Conservation (phyloP, 1,140 invertebrate species). For the Lordiphosa mommai region DNA sequence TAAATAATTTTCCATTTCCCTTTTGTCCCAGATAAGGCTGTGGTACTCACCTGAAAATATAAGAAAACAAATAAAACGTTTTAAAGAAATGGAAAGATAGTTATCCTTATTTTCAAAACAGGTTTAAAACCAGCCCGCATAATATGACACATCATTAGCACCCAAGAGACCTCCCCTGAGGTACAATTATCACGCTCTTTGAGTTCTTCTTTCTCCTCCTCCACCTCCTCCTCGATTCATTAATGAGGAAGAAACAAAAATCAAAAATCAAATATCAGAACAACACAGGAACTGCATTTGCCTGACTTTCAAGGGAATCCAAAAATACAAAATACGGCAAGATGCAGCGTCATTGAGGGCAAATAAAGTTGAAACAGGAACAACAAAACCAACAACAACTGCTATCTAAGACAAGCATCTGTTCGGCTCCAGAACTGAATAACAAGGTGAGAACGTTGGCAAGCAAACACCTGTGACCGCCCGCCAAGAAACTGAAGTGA, state of each 20-base stretch:
- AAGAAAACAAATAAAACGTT: constrained; percentile 18
- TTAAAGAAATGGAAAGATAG: constrained; percentile 10
- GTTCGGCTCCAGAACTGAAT: constrained; percentile 7
- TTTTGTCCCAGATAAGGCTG: background rate
- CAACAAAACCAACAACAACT: constrained; percentile 10
- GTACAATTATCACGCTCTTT: constrained; percentile 59
- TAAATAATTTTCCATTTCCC: constrained; percentile 16
- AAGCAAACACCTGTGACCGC: constrained; percentile 66
- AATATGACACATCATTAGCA: constrained; percentile 4
- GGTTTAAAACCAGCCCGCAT: constrained; percentile 30
- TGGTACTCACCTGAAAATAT: constrained; percentile 53
- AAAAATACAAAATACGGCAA: constrained; percentile 39
- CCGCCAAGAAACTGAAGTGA: constrained; percentile 39
- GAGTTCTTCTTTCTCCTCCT: constrained; percentile 2
- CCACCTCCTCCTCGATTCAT: too few relatives aligned
- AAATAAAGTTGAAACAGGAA: constrained; percentile 50
- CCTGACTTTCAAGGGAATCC: constrained; percentile 50
- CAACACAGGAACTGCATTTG: constrained; percentile 69
- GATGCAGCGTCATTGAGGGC: constrained; percentile 53
- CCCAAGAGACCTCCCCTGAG: constrained; percentile 11
- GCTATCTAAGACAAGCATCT: constrained; percentile 33
- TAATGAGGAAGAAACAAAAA: constrained; percentile 28
- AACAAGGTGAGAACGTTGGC: constrained; percentile 9
- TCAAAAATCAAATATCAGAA: constrained; percentile 34
- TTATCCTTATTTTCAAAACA: constrained; percentile 17